These are phyloP conservation scores for Leptodactylus fallax DNA, from an alignment of 2,797 vertebrate species.

Conservation along the genomic window DNA sequence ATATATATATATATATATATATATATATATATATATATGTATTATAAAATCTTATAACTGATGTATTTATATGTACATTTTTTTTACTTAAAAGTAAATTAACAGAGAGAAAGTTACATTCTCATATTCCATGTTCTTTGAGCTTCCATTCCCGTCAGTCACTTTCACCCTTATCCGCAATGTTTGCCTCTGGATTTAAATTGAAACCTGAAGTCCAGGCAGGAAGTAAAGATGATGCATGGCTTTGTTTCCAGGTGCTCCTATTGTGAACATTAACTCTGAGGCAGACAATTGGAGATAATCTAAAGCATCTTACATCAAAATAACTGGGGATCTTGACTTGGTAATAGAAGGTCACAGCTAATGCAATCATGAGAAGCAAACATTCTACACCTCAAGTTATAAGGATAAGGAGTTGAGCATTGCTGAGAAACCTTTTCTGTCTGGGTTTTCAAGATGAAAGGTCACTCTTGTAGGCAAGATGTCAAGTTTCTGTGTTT, in stretches of 20 bases:
- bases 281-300: slow-evolving; percentile 47
- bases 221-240: slow-evolving; percentile 24
- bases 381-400: slow-evolving; percentile 51
- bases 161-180: too few species aligned
- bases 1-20: too few species aligned
- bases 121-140: neutral
- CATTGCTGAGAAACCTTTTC: slow-evolving; percentile 46
- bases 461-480: slow-evolving; percentile 60
- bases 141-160: neutral
- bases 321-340: slow-evolving; percentile 54
- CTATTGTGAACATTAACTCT: slow-evolving; percentile 24
- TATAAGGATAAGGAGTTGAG: slow-evolving; percentile 51
- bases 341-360: slow-evolving; percentile 53
- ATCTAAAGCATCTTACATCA: slow-evolving; percentile 53
- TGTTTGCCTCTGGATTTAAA: slow-evolving; percentile 5
- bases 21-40: too few species aligned
- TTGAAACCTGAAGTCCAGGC: neutral
- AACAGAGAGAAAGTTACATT: too few species aligned
- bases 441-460: slow-evolving; percentile 54
- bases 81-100: too few species aligned
- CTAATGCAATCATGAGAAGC: slow-evolving; percentile 55
- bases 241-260: slow-evolving; percentile 30
- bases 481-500: slow-evolving; percentile 59
- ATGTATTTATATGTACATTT: too few species aligned
- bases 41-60: too few species aligned